A percentile compares a stretch with the other conserved stretches of the same genome.
These are phyloP conservation scores for Potamilus streckersoni DNA, from an alignment of 1,140 invertebrate genomes.

Conservation along the genomic window DNA sequence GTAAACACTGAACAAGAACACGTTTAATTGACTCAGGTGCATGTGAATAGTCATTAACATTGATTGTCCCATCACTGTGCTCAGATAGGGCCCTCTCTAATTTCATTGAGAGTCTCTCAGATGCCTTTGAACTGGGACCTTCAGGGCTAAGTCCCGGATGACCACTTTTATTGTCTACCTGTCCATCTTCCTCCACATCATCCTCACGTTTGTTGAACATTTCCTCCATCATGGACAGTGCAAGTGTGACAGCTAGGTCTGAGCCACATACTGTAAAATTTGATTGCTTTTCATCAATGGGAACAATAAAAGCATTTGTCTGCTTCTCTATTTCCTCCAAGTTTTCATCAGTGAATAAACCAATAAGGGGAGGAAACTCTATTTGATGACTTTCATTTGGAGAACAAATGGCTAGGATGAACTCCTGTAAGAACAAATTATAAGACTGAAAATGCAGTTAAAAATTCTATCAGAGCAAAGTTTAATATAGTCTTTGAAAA, in stretches of 20 bases:
- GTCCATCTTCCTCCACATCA: constrained; percentile 5
- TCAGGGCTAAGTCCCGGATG: constrained; percentile 9
- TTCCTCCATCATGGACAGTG: constrained; percentile 50
- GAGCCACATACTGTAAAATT: constrained; percentile 44
- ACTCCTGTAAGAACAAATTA: constrained; percentile 42
- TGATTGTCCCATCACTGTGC: constrained; percentile 30
- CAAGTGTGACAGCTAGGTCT: constrained; percentile 49
- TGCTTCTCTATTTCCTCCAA: constrained; percentile 49
- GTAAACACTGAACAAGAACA: constrained; percentile 39
- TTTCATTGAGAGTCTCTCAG: constrained; percentile 29
- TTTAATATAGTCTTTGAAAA: too few relatives aligned
- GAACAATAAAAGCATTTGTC: constrained; percentile 45
- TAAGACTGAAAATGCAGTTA: background rate
- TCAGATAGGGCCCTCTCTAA: constrained; percentile 36
- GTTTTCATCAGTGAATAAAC: constrained; percentile 26
- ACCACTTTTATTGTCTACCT: background rate
- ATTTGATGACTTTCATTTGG: constrained; percentile 36
- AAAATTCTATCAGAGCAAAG: too few relatives aligned
- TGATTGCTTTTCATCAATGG: constrained; percentile 12
- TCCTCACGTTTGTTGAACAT: constrained; percentile 7
- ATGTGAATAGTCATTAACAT: constrained; percentile 36
- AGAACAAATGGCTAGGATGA: constrained; percentile 43
- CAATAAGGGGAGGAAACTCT: constrained; percentile 24
- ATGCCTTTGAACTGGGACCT: constrained; percentile 7
- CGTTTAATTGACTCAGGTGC: constrained; percentile 31